Evolutionary conservation across 2,888 invertebrate species (phyloP), one percentile per base, ranked within the genome.

Genomic region (Pemphredon lugubris): DNA sequence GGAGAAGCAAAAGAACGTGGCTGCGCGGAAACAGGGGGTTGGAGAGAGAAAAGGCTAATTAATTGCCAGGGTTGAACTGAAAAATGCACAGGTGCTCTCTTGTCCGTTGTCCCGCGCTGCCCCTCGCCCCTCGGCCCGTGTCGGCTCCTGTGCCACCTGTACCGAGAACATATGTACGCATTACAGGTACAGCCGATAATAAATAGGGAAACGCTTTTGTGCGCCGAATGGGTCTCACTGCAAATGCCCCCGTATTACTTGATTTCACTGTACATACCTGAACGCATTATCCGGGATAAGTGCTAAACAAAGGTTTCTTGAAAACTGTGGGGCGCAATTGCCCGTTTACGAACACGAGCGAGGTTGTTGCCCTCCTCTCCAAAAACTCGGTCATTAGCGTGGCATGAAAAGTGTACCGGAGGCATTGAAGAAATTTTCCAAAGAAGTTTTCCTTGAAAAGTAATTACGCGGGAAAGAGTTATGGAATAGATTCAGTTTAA

Each of bases 31-130:
- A 64, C 16, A n/a, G 47, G 51, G 45, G 58, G 63, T 20, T 32
- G 60, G 32, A 61, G 66, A 60, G 60, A 63, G 71, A 75, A 67
- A 61, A 65, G 59, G 69, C 61, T 75, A 83, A 83, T 84, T 83
- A 83, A 83, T 82, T 77, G 82, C 67, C 55, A 58, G 47, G 66
- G 50, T 40, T 51, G 64, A 68, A 60, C 47, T 78, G 80, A 83
- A 82, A 83, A 82, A 81, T 77, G 75, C 73, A 71, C 64, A 68
- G 54, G 50, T 67, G 63, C 63, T 21, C 61, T 48, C 42, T 65
- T 59, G 45, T 37, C 45, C 26, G 14, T 42, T 45, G 13, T 67
- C 66, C 59, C 45, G 57, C 54, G 34, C 42, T 26, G 37, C 11
- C n/a, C 14, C 30, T 6, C 34, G 26, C 39, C 47, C 21, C 16